Percentiles rank a stretch among this genome's conserved stretches.
These are phyloP conservation scores for Pyxicephalus adspersus DNA, from an alignment of 2,113 vertebrate genomes.

Conservation along the genomic window DNA sequence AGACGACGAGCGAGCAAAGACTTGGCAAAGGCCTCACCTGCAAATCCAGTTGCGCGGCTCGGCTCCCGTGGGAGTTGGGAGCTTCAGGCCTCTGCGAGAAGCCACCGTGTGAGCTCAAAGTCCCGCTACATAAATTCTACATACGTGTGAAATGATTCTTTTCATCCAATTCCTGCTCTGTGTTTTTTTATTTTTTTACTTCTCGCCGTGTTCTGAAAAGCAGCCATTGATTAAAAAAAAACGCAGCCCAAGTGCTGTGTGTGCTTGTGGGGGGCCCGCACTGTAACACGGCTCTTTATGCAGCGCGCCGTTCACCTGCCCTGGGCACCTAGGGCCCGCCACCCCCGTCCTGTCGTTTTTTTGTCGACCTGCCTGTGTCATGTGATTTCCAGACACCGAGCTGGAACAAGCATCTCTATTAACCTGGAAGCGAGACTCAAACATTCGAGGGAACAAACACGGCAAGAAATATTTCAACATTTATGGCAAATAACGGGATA, in stretches of 20 bases:
- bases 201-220: constrained; percentile 48
- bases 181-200: constrained; percentile 31
- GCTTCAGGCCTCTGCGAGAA: constrained; percentile 29
- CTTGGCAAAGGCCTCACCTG: constrained; percentile 45
- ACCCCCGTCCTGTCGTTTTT: neutral
- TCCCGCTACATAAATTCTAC: constrained; percentile 52
- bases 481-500: constrained; percentile 19
- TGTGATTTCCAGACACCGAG: constrained; percentile 40
- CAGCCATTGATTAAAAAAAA: constrained; percentile 46
- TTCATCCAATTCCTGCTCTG: constrained; percentile 53
- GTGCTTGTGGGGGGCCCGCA: constrained; percentile 24
- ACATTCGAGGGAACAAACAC: constrained; percentile 40
- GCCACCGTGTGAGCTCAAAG: constrained; percentile 55
- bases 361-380: constrained; percentile 19
- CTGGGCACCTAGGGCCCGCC: constrained; percentile 15
- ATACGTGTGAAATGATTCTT: constrained; percentile 56
- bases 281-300: constrained; percentile 23
- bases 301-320: constrained; percentile 32
- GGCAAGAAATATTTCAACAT: constrained; percentile 21
- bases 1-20: constrained; percentile 46
- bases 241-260: constrained; percentile 16
- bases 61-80: constrained; percentile 33
- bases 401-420: constrained; percentile 29
- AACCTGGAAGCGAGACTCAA: constrained; percentile 28
- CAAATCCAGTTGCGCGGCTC: constrained; percentile 49